Percentiles rank a stretch among this genome's conserved stretches.
These are phyloP conservation scores for Syngnathus rostellatus DNA, from an alignment of 2,797 vertebrate species.

Conservation along the genomic window DNA sequence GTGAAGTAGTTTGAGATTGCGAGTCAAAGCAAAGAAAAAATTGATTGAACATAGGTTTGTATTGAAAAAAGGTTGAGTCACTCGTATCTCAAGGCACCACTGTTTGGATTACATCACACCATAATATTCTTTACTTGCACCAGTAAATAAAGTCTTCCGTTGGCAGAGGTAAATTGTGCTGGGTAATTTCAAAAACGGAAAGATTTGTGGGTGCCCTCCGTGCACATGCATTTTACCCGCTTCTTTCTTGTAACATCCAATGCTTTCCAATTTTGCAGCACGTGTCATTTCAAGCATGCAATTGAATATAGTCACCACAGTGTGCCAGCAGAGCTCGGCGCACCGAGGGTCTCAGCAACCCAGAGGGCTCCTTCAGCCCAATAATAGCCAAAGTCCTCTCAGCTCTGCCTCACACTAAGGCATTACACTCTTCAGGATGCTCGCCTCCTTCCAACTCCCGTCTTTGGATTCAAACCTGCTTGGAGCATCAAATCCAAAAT, in stretches of 20 bases:
- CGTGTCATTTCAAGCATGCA: constrained; percentile 34
- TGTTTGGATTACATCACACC: background rate
- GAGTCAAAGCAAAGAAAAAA: background rate
- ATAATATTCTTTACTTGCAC: background rate
- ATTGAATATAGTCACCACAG: constrained; percentile 48
- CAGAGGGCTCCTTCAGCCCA: constrained; percentile 26
- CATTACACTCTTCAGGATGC: constrained; percentile 30
- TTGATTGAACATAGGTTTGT: background rate
- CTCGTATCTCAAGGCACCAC: background rate
- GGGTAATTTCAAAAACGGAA: background rate
- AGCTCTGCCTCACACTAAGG: constrained; percentile 33
- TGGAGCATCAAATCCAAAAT: constrained; percentile 17
- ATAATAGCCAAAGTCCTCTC: constrained; percentile 27
- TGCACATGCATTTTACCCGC: background rate
- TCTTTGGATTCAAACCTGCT: constrained; percentile 39
- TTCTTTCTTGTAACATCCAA: background rate
- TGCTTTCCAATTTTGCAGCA: constrained; percentile 6
- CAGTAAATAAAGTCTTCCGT: background rate
- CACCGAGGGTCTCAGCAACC: constrained; percentile 27
- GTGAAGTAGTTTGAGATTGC: background rate
- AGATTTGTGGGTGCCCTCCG: background rate
- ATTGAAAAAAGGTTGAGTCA: background rate
- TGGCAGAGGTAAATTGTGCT: background rate
- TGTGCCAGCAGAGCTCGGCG: constrained; percentile 56
- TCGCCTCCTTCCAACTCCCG: constrained; percentile 42